phyloP scores from a whole-genome alignment of 2,888 invertebrate species.

The Drosophila pegasa region DNA sequence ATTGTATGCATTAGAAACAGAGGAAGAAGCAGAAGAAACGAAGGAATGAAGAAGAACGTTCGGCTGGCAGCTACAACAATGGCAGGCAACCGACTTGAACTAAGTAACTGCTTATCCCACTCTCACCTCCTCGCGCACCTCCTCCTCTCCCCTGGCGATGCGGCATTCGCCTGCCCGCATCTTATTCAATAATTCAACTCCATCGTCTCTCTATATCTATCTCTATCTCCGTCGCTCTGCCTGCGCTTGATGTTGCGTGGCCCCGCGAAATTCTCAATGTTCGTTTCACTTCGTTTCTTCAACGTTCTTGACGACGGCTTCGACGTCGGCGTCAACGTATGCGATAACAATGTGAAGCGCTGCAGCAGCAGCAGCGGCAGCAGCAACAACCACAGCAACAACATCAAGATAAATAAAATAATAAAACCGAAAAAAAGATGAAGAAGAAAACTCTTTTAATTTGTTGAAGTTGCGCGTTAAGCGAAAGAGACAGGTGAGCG shows the following conservation, averaged over 20 bases:
- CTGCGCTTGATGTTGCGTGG: conserved; percentile 32
- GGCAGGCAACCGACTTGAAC: conserved; percentile 70
- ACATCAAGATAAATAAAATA: conserved; percentile 34
- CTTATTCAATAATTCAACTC: conserved; percentile 60
- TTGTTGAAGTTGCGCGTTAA: conserved; percentile 25
- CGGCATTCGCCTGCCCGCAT: conserved; percentile 41
- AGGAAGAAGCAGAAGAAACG: conserved; percentile 14
- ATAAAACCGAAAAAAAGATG: conserved; percentile 11
- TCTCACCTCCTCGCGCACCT: not conserved
- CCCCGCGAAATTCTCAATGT: conserved; percentile 62
- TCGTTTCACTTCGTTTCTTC: conserved; percentile 67
- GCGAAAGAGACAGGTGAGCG: not conserved
- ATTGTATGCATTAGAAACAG: conserved; percentile 49
- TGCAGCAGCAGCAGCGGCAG: conserved; percentile 10
- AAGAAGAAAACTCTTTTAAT: conserved; percentile 43
- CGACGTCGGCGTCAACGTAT: conserved; percentile 37
- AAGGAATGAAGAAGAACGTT: conserved; percentile 20
- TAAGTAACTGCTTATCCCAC: conserved; percentile 50
- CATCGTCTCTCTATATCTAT: conserved; percentile 26
- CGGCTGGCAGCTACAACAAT: conserved; percentile 47
- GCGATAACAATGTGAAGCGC: conserved; percentile 64
- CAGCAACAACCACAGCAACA: conserved; percentile 42
- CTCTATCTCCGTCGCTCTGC: conserved; percentile 7
- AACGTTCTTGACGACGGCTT: conserved; percentile 22
- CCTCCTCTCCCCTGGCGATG: not conserved